Conservation (phyloP, 2,888 invertebrate species). For the Dusona sp. region DNA sequence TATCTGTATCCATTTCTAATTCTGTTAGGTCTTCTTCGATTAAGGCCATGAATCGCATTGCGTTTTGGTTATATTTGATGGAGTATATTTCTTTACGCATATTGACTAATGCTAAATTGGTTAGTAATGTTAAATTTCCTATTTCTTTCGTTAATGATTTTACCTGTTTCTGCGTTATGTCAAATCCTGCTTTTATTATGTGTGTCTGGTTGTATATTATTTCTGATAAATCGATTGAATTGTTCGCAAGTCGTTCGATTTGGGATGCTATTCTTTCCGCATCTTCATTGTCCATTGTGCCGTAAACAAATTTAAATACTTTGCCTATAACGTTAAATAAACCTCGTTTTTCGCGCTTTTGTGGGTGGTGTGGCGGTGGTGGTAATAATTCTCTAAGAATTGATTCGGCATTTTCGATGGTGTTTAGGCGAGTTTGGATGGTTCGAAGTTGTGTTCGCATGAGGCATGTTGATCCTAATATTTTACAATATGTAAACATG, state of each 20-base stretch:
- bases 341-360: conserved; percentile 12
- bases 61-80: neutral
- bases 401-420: conserved; percentile 7
- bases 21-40: conserved; percentile 28
- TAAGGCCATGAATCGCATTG: neutral
- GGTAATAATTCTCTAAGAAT: conserved; percentile 25
- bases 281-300: too few species aligned
- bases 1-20: too few species aligned
- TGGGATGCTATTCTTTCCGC: too few species aligned
- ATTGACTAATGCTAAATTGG: neutral
- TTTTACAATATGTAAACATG: too few species aligned
- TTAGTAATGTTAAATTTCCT: neutral
- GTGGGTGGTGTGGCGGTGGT: neutral
- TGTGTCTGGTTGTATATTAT: conserved; percentile 54
- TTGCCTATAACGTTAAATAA: conserved; percentile 18
- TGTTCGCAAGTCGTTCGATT: conserved; percentile 15
- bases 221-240: conserved; percentile 25
- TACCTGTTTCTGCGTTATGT: conserved; percentile 29
- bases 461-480: too few species aligned
- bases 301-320: too few species aligned
- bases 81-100: neutral
- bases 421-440: neutral
- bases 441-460: neutral
- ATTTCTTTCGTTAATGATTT: conserved; percentile 6
- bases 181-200: conserved; percentile 49